Evolutionary conservation across 2,797 vertebrate genomes (phyloP).

Genomic region (Hypotaenidia okinawae): DNA sequence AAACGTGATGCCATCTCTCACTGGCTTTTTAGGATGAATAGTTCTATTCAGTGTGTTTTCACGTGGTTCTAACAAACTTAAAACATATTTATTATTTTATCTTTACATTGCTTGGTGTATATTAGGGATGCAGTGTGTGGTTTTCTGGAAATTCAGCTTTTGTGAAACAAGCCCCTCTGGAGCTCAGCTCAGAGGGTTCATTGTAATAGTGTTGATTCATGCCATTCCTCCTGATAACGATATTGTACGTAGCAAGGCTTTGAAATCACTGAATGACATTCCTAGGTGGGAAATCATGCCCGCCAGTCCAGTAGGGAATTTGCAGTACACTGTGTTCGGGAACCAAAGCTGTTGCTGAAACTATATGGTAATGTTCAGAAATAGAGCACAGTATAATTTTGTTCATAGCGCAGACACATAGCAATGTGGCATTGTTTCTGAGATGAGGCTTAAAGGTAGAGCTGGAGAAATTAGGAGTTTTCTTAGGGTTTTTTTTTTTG

Average conservation of each 20-base stretch:
- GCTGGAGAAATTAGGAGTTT: neutral
- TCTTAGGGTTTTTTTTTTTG: neutral
- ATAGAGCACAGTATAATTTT: neutral
- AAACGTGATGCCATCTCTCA: constrained; percentile 25
- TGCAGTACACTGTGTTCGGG: neutral
- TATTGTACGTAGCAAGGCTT: neutral
- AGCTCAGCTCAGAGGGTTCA: neutral
- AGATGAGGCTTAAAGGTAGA: neutral
- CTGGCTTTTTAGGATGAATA: constrained; percentile 30
- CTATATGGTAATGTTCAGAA: neutral
- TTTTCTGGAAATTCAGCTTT: constrained; percentile 13
- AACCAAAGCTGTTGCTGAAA: constrained; percentile 19
- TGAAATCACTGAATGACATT: neutral
- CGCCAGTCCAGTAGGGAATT: neutral
- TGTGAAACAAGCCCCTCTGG: neutral
- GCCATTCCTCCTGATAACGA: neutral
- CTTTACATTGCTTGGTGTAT: neutral
- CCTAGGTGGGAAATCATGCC: constrained; percentile 1
- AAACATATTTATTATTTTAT: neutral
- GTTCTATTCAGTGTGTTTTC: constrained; percentile 15
- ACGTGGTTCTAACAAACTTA: neutral
- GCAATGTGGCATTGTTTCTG: neutral
- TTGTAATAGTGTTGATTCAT: neutral
- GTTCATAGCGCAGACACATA: neutral
- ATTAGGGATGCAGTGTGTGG: neutral